Conservation (phyloP, 2,797 vertebrate species). For the Simalia tracyae region DNA sequence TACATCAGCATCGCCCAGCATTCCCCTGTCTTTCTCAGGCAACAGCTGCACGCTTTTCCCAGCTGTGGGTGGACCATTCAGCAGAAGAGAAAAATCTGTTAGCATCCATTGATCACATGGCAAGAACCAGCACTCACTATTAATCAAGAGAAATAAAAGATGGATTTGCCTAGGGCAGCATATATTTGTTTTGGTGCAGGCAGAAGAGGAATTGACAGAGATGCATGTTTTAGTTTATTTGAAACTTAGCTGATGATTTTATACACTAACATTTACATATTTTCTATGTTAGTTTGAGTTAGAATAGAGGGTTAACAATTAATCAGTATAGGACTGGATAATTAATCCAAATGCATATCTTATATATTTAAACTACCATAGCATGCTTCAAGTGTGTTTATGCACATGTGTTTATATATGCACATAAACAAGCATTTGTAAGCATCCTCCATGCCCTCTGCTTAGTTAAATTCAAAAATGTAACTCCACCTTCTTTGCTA, state of each 20-base stretch:
- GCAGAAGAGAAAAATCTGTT: neutral
- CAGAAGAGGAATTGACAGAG: neutral
- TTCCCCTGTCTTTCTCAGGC: conserved; percentile 57
- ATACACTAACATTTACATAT: neutral
- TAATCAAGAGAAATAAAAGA: neutral
- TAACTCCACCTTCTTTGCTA: neutral
- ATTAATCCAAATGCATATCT: neutral
- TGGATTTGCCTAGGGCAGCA: neutral
- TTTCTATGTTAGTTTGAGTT: neutral
- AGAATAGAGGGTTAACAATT: neutral
- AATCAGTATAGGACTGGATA: neutral
- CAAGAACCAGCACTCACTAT: neutral
- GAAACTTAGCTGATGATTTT: neutral
- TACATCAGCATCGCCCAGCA: conserved; percentile 78
- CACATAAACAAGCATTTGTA: neutral
- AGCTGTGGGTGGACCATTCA: conserved; percentile 45
- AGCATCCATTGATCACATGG: neutral
- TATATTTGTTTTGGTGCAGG: neutral
- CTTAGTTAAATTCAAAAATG: neutral
- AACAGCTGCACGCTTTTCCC: conserved; percentile 39
- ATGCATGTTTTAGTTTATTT: neutral
- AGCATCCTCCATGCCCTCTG: neutral
- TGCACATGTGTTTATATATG: neutral
- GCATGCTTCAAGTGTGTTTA: neutral
- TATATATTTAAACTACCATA: neutral